phyloP scores from a whole-genome alignment of 2,113 vertebrate genomes.

The Solea senegalensis region DNA sequence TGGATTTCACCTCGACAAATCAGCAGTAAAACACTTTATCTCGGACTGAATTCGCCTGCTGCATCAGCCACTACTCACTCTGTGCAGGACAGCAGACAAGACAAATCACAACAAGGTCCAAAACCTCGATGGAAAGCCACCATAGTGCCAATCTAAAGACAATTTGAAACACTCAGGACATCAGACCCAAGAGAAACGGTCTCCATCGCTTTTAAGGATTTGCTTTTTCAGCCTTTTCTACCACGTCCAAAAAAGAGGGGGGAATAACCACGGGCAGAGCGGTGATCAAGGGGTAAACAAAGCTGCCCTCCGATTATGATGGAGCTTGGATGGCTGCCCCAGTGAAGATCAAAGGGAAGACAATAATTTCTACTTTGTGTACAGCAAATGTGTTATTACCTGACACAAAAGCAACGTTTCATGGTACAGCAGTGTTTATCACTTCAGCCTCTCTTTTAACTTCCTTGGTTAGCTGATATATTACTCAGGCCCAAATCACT shows the following conservation, averaged over 20 bases:
- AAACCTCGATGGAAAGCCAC: constrained; percentile 1
- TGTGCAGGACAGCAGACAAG: constrained; percentile 8
- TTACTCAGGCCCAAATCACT: not conserved
- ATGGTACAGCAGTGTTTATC: not conserved
- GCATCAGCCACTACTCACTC: not conserved
- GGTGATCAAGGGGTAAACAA: not conserved
- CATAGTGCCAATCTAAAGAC: not conserved
- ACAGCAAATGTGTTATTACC: not conserved
- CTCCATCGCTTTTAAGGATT: not conserved
- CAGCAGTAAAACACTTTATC: constrained; percentile 5
- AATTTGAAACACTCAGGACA: not conserved
- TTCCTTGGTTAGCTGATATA: not conserved
- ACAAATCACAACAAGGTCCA: constrained; percentile 10
- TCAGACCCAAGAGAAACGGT: constrained; percentile 1
- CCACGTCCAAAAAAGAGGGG: not conserved
- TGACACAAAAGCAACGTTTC: not conserved
- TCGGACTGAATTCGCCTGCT: constrained; percentile 7
- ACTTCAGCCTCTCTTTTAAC: not conserved
- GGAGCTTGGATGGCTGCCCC: not conserved
- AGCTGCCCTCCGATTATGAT: not conserved
- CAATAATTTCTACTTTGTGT: not conserved
- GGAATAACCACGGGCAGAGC: not conserved
- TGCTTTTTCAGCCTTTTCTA: not conserved
- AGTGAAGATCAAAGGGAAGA: not conserved
- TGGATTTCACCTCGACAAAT: not conserved